These are phyloP conservation scores for Typhlichthys eigenmanni DNA, from an alignment of 2,797 vertebrate genomes.

Conservation along the genomic window DNA sequence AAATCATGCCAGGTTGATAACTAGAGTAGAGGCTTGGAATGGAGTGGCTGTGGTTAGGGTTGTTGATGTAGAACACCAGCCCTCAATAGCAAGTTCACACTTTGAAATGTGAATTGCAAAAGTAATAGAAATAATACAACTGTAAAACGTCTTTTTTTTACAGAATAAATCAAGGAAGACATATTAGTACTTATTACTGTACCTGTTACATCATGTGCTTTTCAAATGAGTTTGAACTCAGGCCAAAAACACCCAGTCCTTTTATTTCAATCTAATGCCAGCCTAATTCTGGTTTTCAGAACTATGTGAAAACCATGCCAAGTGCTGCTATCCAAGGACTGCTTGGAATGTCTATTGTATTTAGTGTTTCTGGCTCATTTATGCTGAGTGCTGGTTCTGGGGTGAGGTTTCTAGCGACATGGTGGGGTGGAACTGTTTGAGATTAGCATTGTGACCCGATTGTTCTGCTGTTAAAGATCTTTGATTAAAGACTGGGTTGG, in stretches of 20 bases:
- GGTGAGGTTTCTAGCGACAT: conserved; percentile 36
- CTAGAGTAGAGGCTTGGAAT: too few species aligned
- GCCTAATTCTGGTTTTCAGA: conserved; percentile 5
- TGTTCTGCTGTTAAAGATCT: conserved; percentile 76
- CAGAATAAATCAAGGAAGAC: too few species aligned
- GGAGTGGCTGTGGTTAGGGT: too few species aligned
- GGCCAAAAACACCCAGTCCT: conserved; percentile 4
- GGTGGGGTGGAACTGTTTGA: conserved; percentile 61
- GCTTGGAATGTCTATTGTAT: conserved; percentile 45
- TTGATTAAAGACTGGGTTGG: conserved; percentile 75
- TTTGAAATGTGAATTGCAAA: too few species aligned
- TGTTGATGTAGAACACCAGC: too few species aligned
- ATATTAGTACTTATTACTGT: too few species aligned
- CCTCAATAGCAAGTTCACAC: too few species aligned
- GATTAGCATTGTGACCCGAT: conserved; percentile 66
- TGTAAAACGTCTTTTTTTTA: too few species aligned
- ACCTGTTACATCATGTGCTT: too few species aligned
- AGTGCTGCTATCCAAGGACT: conserved; percentile 15
- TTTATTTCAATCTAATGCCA: conserved; percentile 7
- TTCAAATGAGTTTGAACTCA: too few species aligned
- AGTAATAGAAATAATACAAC: too few species aligned
- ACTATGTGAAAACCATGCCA: not conserved
- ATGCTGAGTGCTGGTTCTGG: conserved; percentile 45
- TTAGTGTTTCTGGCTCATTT: conserved; percentile 45
- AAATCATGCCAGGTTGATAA: too few species aligned